Conservation (phyloP, 2,888 invertebrate genomes). For the Hyalella azteca region DNA sequence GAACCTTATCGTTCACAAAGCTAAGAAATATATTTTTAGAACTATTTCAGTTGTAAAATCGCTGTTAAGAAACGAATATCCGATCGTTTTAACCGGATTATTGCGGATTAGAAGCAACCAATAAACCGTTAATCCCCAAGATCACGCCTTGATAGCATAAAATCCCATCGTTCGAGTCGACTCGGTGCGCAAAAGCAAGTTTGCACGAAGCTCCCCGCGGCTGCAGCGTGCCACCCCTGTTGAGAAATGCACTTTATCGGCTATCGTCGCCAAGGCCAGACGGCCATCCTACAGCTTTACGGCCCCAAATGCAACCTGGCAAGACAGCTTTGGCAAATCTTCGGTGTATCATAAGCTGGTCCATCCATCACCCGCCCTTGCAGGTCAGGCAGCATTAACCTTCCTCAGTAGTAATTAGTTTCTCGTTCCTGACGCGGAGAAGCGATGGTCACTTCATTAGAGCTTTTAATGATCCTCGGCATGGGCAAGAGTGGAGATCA, state of each 20-base stretch:
- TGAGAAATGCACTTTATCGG: neutral
- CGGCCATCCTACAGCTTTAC: neutral
- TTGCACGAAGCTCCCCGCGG: too few relatives aligned
- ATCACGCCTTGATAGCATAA: too few relatives aligned
- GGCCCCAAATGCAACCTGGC: neutral
- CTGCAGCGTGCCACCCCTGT: neutral
- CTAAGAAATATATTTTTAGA: too few relatives aligned
- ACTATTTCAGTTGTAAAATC: too few relatives aligned
- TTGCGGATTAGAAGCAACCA: too few relatives aligned
- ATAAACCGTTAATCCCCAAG: too few relatives aligned
- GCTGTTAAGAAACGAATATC: too few relatives aligned
- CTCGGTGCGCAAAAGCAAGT: too few relatives aligned
- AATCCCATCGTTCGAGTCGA: too few relatives aligned
- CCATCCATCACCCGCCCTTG: constrained; percentile 6
- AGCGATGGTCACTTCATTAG: constrained; percentile 1
- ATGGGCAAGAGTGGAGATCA: neutral
- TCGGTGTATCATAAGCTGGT: neutral
- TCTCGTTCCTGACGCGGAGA: neutral
- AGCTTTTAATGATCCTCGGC: neutral
- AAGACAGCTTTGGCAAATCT: neutral
- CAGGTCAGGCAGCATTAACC: constrained; percentile 11
- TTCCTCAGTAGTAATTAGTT: neutral
- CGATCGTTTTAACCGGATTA: too few relatives aligned
- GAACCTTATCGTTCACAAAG: too few relatives aligned
- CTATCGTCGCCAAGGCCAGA: neutral